Evolutionary conservation across 2,797 vertebrate genomes (phyloP), one percentile per base, ranked within the genome.

Genomic region (Telmatherina bonti): DNA sequence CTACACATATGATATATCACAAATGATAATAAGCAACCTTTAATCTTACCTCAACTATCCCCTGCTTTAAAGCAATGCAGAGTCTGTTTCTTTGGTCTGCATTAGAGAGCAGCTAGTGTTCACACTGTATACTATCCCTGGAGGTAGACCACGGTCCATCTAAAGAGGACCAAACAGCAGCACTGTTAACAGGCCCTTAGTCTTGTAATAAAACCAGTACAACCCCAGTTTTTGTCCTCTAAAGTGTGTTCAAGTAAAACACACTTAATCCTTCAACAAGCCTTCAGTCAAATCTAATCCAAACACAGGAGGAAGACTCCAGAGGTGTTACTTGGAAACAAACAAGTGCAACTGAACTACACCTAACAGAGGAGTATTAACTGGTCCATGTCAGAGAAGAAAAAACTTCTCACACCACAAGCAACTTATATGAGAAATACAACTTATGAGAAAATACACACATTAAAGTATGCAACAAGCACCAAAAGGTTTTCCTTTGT

Each of bases 281-380:
- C 47, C 65, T 67, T 80, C 77, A 72, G 73, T 81, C 85, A 85
- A 82, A 78, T 78, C 82, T 72, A 78, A 82, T 86, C 79, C 86
- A 78, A 84, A 67, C 79, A n/a, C 68, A 56, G 67, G 49, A 59
- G 62, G 29, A 67, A 71, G 67, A 74, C 64, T 79, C 74, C 70
- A 67, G 69, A 60, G 49, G 56, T 41, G 76, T 65, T 51, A 81
- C 70, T 52, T 43, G 24, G 64, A 68, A 77, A 72, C 61, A 84
- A 86, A 85, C 38, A 51, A 38, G 51, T 29, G 51, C 58, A 51
- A 47, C 63, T 43, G 56, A 75, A 70, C 60, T 64, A 55, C 75
- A 77, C 38, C 45, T 73, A 74, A 88, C 68, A 41, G 59, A 61
- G 55, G 54, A 43, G 73, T 47, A 77, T 76, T 68, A 66, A 29